Percentiles rank a stretch among this genome's conserved stretches.
phyloP scores from a whole-genome alignment of 2,888 invertebrate species.

The Sesia bembeciformis region DNA sequence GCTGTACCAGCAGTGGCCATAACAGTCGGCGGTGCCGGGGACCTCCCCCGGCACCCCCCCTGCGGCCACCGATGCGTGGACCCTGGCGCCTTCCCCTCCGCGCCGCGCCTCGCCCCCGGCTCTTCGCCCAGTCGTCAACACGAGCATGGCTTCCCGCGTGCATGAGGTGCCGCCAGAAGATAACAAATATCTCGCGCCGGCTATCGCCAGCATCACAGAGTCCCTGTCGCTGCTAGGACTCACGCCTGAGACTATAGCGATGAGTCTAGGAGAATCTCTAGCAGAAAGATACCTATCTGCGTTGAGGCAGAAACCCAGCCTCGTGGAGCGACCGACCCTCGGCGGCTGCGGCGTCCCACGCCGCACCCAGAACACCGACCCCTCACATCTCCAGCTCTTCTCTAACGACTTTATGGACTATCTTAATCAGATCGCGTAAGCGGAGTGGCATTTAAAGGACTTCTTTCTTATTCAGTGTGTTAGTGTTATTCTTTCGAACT shows the following conservation, averaged over 20 bases:
- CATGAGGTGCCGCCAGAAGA: slow-evolving; percentile 31
- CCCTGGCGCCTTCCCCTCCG: slow-evolving; percentile 50
- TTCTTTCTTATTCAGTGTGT: slow-evolving; percentile 9
- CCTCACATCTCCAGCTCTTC: slow-evolving; percentile 72
- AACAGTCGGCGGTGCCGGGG: slow-evolving; percentile 86
- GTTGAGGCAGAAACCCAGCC: slow-evolving; percentile 51
- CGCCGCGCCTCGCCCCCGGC: slow-evolving; percentile 59
- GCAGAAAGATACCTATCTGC: slow-evolving; percentile 56
- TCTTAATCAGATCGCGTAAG: slow-evolving; percentile 75
- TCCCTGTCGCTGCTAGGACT: slow-evolving; percentile 58
- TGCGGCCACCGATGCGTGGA: slow-evolving; percentile 42
- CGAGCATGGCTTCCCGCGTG: slow-evolving; percentile 60
- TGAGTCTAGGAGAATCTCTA: slow-evolving; percentile 63
- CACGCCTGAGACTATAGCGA: slow-evolving; percentile 57
- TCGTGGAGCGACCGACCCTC: slow-evolving; percentile 28
- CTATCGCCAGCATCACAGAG: slow-evolving; percentile 56
- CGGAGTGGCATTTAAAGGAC: slow-evolving; percentile 6
- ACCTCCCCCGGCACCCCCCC: slow-evolving; percentile 69
- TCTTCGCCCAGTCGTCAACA: slow-evolving; percentile 65
- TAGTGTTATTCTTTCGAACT: slow-evolving; percentile 28
- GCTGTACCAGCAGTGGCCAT: slow-evolving; percentile 87
- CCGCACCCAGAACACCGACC: slow-evolving; percentile 30
- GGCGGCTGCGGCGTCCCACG: slow-evolving; percentile 41
- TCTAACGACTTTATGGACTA: slow-evolving; percentile 77
- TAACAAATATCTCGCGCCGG: slow-evolving; percentile 38